Conservation (phyloP, 2,113 vertebrate genomes). For the Stigmatopora nigra region DNA sequence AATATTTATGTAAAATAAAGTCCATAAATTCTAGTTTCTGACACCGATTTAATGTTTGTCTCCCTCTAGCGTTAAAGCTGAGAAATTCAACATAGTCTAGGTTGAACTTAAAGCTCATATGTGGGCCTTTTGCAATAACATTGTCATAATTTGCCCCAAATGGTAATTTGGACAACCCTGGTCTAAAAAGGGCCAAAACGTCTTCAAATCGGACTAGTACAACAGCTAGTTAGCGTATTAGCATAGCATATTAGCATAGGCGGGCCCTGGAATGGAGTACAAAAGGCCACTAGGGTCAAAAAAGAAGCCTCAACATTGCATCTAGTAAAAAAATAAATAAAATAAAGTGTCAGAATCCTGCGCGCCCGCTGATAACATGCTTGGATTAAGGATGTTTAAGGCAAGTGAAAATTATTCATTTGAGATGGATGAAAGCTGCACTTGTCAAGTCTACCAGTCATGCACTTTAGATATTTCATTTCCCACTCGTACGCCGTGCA, state of each 20-base stretch:
- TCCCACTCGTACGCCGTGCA: slow-evolving; percentile 65
- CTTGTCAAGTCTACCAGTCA: slow-evolving; percentile 76
- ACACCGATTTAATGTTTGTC: no score
- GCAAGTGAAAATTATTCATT: slow-evolving; percentile 77
- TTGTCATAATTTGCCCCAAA: no score
- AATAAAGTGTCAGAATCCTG: slow-evolving; percentile 69
- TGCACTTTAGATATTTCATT: slow-evolving; percentile 75
- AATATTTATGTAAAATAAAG: no score
- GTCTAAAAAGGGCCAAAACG: not conserved
- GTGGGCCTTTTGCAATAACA: no score
- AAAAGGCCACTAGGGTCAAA: slow-evolving; percentile 41
- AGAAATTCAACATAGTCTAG: no score
- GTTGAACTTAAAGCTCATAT: no score
- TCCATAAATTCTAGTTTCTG: no score
- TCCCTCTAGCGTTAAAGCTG: no score
- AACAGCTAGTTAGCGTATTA: not conserved
- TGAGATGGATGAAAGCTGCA: slow-evolving; percentile 75
- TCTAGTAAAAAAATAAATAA: slow-evolving; percentile 52
- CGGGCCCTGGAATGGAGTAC: slow-evolving; percentile 57
- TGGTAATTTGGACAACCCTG: not conserved
- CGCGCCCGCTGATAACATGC: slow-evolving; percentile 73
- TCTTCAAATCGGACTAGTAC: not conserved
- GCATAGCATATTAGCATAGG: slow-evolving; percentile 31
- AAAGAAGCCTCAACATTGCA: slow-evolving; percentile 51
- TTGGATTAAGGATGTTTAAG: slow-evolving; percentile 76